Evolutionary conservation across 1,140 invertebrate species (phyloP).

Genomic region (Aphelinus atriplicis): DNA sequence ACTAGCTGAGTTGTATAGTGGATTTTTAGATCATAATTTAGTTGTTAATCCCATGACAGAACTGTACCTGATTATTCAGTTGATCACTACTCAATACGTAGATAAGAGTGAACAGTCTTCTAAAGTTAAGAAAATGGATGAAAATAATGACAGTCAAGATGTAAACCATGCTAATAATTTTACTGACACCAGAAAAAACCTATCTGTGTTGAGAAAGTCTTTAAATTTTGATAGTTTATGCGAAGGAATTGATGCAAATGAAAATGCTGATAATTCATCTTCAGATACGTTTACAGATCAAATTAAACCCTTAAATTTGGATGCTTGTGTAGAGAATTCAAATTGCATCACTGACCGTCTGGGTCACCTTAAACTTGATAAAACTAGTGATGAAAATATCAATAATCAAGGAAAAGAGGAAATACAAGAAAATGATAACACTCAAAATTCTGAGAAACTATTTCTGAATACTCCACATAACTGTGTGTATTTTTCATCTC

Average conservation of each 20-base stretch:
- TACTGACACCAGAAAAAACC: conserved; percentile 6
- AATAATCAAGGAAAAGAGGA: conserved; percentile 13
- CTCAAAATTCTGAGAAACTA: conserved; percentile 9
- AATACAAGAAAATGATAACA: conserved; percentile 15
- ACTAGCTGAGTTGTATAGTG: conserved; percentile 63
- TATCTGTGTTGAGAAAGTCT: conserved; percentile 22
- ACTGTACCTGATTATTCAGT: conserved; percentile 70
- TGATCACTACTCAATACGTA: conserved; percentile 61
- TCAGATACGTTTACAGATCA: no score
- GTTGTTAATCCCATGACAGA: conserved; percentile 70
- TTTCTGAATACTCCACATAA: conserved; percentile 67
- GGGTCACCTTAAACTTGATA: not conserved
- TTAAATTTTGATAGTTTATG: conserved; percentile 28
- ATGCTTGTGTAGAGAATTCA: conserved; percentile 25
- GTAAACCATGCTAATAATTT: not conserved
- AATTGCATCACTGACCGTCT: conserved; percentile 1
- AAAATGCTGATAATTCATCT: not conserved
- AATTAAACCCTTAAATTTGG: not conserved
- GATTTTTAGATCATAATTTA: conserved; percentile 62
- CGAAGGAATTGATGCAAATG: conserved; percentile 10
- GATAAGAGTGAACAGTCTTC: not conserved
- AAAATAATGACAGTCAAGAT: not conserved
- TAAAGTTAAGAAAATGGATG: not conserved
- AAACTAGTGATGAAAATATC: conserved; percentile 18
- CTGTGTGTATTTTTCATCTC: conserved; percentile 71